Conservation (phyloP, 1,140 invertebrate species). For the Hesperophylax magnus region DNA sequence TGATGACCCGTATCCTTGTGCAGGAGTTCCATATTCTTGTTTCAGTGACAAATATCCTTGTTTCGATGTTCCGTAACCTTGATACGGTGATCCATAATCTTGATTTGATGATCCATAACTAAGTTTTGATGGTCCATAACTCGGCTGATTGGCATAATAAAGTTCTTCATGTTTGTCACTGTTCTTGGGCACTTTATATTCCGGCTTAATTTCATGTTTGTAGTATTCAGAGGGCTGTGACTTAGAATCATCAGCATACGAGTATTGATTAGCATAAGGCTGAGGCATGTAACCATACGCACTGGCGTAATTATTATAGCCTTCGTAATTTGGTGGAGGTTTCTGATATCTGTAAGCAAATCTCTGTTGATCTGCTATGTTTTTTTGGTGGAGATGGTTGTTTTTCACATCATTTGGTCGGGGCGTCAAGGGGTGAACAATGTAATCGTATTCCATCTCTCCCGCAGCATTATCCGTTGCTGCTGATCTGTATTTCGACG, state of each 20-base stretch:
- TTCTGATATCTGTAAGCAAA: too few species aligned
- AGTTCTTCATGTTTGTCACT: not conserved
- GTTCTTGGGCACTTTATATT: not conserved
- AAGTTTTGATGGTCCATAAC: not conserved
- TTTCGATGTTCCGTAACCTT: not conserved
- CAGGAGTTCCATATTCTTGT: not conserved
- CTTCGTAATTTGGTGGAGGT: too few species aligned
- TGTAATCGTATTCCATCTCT: conserved; percentile 6
- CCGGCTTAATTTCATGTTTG: not conserved
- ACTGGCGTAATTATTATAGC: too few species aligned
- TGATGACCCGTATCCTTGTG: not conserved
- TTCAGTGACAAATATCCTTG: not conserved
- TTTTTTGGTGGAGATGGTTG: too few species aligned
- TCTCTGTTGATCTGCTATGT: too few species aligned
- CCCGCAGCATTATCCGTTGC: too few species aligned
- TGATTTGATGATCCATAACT: not conserved
- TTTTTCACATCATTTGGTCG: too few species aligned
- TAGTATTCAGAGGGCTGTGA: not conserved
- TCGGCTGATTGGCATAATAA: not conserved
- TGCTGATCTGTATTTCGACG: not conserved
- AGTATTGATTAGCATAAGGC: too few species aligned
- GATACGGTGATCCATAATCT: not conserved
- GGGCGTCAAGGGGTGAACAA: not conserved
- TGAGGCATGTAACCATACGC: too few species aligned
- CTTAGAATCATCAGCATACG: not conserved